These are phyloP conservation scores for Hipparchia sbordonii DNA, from an alignment of 2,888 invertebrate species.

Conservation along the genomic window DNA sequence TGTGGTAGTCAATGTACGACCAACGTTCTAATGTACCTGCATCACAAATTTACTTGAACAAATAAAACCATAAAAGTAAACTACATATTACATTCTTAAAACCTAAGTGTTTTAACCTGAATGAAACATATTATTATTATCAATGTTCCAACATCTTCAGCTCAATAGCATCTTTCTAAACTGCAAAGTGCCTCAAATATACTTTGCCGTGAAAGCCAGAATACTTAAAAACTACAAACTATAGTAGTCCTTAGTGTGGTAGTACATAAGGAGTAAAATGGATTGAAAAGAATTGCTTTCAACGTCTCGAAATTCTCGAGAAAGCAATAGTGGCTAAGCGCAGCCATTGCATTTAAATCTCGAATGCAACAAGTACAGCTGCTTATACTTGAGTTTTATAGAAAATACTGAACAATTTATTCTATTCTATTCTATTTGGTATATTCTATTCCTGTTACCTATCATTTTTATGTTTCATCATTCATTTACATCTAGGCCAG, in stretches of 20 bases:
- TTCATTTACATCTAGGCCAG: too few relatives aligned
- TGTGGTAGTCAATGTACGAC: too few relatives aligned
- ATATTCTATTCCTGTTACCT: too few relatives aligned
- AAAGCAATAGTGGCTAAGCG: constrained; percentile 18
- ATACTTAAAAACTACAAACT: neutral
- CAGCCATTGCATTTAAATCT: constrained; percentile 24
- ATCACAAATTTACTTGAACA: too few relatives aligned
- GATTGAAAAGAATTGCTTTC: neutral
- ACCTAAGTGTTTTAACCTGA: constrained; percentile 10
- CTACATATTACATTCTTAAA: neutral
- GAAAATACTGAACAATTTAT: neutral
- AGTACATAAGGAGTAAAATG: neutral
- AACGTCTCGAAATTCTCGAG: constrained; percentile 6
- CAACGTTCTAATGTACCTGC: too few relatives aligned
- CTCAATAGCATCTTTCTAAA: constrained; percentile 19
- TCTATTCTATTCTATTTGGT: too few relatives aligned
- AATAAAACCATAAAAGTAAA: neutral
- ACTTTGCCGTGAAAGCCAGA: constrained; percentile 1
- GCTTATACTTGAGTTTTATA: constrained; percentile 29
- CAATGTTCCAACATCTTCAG: constrained; percentile 6
- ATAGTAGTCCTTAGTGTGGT: neutral
- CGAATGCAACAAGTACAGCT: constrained; percentile 30
- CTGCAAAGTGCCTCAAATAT: constrained; percentile 18
- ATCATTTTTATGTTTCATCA: too few relatives aligned
- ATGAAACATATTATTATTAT: constrained; percentile 7